phyloP scores from a whole-genome alignment of 2,797 vertebrate genomes.

The Knipowitschia caucasica region DNA sequence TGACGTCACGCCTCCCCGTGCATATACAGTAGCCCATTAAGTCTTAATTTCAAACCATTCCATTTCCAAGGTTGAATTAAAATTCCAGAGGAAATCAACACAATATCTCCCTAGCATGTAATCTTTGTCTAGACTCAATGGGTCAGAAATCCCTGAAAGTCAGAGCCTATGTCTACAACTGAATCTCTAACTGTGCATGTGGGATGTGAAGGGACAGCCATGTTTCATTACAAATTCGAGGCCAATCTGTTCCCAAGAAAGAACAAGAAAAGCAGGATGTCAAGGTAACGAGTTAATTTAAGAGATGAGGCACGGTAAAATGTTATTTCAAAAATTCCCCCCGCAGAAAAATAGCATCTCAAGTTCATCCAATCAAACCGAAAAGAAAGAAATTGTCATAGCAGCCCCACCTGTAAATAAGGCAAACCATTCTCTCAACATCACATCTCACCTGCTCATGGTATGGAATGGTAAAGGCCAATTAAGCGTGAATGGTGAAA shows the following conservation, averaged over 20 bases:
- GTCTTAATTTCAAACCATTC: too few relatives aligned
- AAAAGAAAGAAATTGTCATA: conserved; percentile 23
- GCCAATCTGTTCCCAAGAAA: conserved; percentile 52
- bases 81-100: too few relatives aligned
- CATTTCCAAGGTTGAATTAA: too few relatives aligned
- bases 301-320: conserved; percentile 70
- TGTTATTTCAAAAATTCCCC: conserved; percentile 62
- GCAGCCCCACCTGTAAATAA: conserved; percentile 49
- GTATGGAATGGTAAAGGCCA: conserved; percentile 22
- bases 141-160: conserved; percentile 47
- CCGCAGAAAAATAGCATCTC: conserved; percentile 53
- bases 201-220: conserved; percentile 42
- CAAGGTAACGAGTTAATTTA: conserved; percentile 73
- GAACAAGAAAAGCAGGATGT: conserved; percentile 50
- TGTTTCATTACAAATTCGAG: conserved; percentile 67
- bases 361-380: conserved; percentile 29
- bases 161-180: conserved; percentile 23
- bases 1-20: too few relatives aligned
- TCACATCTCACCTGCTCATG: conserved; percentile 23
- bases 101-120: too few relatives aligned
- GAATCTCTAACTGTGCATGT: conserved; percentile 22
- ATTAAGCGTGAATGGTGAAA: conserved; percentile 25
- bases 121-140: conserved; percentile 21
- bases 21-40: too few relatives aligned
- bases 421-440: conserved; percentile 31